Evolutionary conservation across 2,888 invertebrate species (phyloP).

Genomic region (Oscheius sp.): DNA sequence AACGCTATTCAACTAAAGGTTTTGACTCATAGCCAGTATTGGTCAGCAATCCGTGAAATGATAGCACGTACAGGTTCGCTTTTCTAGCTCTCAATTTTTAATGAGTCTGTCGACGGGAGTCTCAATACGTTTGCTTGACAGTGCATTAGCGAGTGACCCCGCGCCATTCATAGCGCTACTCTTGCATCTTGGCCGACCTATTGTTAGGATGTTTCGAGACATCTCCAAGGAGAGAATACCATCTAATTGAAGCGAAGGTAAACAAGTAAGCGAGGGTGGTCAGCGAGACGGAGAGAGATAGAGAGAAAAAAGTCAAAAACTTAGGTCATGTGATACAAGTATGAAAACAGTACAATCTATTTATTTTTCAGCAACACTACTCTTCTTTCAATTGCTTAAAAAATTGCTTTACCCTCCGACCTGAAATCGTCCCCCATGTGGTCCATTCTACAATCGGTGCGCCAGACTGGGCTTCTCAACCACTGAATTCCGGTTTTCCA

Average conservation of each 20-base stretch:
- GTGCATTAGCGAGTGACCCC: conserved; percentile 33
- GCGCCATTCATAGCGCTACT: conserved; percentile 29
- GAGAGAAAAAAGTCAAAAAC: too few species aligned
- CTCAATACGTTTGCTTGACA: conserved; percentile 27
- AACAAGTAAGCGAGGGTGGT: too few species aligned
- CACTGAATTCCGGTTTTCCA: conserved; percentile 30
- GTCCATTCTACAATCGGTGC: conserved; percentile 6
- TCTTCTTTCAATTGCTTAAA: not conserved
- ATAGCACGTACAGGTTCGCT: conserved; percentile 9
- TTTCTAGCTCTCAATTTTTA: not conserved
- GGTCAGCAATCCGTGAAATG: conserved; percentile 26
- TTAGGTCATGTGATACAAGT: too few species aligned
- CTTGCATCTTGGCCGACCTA: conserved; percentile 27
- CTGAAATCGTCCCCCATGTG: too few species aligned
- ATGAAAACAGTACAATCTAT: too few species aligned
- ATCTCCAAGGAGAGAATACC: conserved; percentile 12
- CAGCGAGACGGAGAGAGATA: too few species aligned
- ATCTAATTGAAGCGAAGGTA: conserved; percentile 23
- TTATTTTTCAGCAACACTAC: too few species aligned
- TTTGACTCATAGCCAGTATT: conserved; percentile 26
- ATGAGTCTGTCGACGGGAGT: conserved; percentile 17
- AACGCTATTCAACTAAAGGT: conserved; percentile 20
- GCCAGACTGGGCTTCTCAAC: conserved; percentile 22
- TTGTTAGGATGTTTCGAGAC: conserved; percentile 28
- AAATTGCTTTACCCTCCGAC: too few species aligned